phyloP scores from a whole-genome alignment of 2,888 invertebrate genomes.

The Cryptocheilus praepositus region DNA sequence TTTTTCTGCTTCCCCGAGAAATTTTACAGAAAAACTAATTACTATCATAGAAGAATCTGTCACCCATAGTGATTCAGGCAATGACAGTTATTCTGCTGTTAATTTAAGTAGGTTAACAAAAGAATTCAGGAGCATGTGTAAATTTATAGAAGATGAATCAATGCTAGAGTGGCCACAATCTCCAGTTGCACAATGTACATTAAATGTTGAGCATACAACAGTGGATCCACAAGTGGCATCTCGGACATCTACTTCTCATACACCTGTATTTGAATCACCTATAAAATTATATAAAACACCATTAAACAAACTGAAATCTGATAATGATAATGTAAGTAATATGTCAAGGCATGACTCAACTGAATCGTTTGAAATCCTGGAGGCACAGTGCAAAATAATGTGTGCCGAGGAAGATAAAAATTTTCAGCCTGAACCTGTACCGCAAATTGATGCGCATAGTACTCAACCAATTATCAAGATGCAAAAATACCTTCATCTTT shows the following conservation, averaged over 20 bases:
- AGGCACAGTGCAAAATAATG: constrained; percentile 38
- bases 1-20: constrained; percentile 56
- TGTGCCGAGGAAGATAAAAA: constrained; percentile 24
- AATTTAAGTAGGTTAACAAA: constrained; percentile 62
- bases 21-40: constrained; percentile 63
- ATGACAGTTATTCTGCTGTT: constrained; percentile 44
- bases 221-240: neutral
- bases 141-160: constrained; percentile 68
- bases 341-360: constrained; percentile 9
- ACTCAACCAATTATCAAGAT: constrained; percentile 39
- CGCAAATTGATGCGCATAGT: constrained; percentile 23
- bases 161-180: constrained; percentile 62
- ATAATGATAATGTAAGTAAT: constrained; percentile 15
- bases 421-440: neutral
- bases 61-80: constrained; percentile 38
- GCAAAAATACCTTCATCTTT: constrained; percentile 45
- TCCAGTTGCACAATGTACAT: constrained; percentile 16
- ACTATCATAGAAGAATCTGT: constrained; percentile 67
- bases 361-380: constrained; percentile 43
- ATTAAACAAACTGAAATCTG: constrained; percentile 30
- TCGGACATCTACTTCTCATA: constrained; percentile 7
- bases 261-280: constrained; percentile 20
- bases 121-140: constrained; percentile 64
- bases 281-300: constrained; percentile 48
- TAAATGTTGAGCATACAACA: neutral